Evolutionary conservation across 1,140 invertebrate species (phyloP).

Genomic region (Drosophila sp.): DNA sequence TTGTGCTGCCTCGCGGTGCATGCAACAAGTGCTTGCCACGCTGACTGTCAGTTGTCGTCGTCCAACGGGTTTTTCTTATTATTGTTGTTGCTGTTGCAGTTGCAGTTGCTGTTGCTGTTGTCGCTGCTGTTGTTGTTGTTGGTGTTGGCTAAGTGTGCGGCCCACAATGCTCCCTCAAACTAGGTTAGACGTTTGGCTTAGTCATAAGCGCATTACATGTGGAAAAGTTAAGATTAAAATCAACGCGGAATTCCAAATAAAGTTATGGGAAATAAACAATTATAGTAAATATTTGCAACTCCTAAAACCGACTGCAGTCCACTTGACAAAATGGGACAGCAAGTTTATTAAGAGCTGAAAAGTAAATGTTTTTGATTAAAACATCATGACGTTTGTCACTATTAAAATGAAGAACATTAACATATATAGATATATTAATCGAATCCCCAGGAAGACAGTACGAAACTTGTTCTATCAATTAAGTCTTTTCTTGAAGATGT

Average conservation of each 20-base stretch:
- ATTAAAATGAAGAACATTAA: not conserved
- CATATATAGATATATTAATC: too few species aligned
- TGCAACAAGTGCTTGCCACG: slow-evolving; percentile 67
- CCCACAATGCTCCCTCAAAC: slow-evolving; percentile 45
- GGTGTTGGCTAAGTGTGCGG: slow-evolving; percentile 26
- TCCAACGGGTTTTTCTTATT: slow-evolving; percentile 36
- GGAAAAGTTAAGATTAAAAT: slow-evolving; percentile 34
- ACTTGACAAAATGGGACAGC: not conserved
- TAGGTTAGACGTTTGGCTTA: slow-evolving; percentile 55
- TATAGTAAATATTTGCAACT: slow-evolving; percentile 27
- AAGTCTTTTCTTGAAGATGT: too few species aligned
- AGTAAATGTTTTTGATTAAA: not conserved
- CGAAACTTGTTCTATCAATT: too few species aligned
- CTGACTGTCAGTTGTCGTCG: slow-evolving; percentile 54
- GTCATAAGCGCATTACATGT: slow-evolving; percentile 49
- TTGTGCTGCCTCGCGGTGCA: slow-evolving; percentile 24
- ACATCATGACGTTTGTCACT: not conserved
- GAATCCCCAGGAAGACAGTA: too few species aligned
- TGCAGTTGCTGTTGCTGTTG: too few species aligned
- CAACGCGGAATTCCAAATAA: slow-evolving; percentile 35
- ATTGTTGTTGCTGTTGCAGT: too few species aligned
- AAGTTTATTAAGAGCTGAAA: not conserved
- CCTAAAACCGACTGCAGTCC: slow-evolving; percentile 3
- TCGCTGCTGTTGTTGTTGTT: not conserved
- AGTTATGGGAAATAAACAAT: slow-evolving; percentile 50